Evolutionary conservation across 1,140 invertebrate genomes (phyloP).

Genomic region (Trichonephila clavata): DNA sequence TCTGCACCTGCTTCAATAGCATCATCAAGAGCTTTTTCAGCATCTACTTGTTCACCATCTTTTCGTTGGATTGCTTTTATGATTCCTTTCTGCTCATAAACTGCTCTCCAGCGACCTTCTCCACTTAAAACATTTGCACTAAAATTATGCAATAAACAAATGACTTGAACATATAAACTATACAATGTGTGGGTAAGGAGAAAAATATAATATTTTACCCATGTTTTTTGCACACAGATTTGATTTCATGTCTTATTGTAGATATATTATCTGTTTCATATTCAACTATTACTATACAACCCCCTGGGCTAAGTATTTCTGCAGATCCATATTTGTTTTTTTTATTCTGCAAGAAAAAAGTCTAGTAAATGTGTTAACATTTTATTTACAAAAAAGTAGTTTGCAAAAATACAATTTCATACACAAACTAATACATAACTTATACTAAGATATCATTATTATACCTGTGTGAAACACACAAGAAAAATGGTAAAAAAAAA

Average conservation of each 20-base stretch:
- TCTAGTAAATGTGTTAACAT: too few relatives aligned
- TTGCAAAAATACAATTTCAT: too few relatives aligned
- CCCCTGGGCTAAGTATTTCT: conserved; percentile 78
- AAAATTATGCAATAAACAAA: background rate
- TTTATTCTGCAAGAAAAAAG: conserved; percentile 63
- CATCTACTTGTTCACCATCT: conserved; percentile 60
- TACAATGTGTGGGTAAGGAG: background rate
- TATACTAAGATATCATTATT: too few relatives aligned
- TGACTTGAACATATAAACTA: background rate
- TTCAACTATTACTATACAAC: conserved; percentile 77
- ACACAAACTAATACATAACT: too few relatives aligned
- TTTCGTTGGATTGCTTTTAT: conserved; percentile 43
- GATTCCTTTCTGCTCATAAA: conserved; percentile 77
- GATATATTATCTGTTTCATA: conserved; percentile 78
- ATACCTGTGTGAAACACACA: too few relatives aligned
- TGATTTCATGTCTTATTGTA: conserved; percentile 70
- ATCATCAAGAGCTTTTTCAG: conserved; percentile 73
- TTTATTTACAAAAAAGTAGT: too few relatives aligned
- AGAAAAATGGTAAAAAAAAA: too few relatives aligned
- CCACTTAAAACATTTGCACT: conserved; percentile 65
- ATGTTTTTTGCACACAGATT: conserved; percentile 73
- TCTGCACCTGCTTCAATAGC: conserved; percentile 79
- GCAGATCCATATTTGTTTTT: conserved; percentile 74
- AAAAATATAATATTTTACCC: conserved; percentile 10
- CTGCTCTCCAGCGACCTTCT: conserved; percentile 69